Evolutionary conservation across 1,140 invertebrate genomes (phyloP).

Genomic region (Hyles vespertilio): DNA sequence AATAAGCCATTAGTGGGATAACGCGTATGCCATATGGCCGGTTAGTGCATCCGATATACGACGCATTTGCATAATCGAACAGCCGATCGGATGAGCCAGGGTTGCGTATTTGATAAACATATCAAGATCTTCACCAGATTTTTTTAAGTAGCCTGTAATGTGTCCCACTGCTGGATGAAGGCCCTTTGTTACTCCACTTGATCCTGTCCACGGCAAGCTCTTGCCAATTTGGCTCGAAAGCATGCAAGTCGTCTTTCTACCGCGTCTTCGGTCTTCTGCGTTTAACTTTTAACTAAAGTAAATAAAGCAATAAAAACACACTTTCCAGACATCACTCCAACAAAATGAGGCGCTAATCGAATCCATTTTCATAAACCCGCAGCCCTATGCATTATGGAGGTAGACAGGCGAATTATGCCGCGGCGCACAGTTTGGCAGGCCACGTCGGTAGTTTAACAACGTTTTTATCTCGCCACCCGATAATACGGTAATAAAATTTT

Average conservation of each 20-base stretch:
- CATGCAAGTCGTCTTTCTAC: too few species aligned
- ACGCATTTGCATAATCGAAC: slow-evolving; percentile 6
- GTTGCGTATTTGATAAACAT: neutral
- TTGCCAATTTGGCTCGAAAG: too few species aligned
- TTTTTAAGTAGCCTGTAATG: too few species aligned
- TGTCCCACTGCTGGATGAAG: too few species aligned
- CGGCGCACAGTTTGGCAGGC: slow-evolving; percentile 5
- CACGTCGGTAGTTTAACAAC: slow-evolving; percentile 3
- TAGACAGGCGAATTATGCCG: slow-evolving; percentile 5
- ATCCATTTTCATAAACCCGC: neutral
- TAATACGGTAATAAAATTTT: slow-evolving; percentile 2
- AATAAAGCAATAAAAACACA: too few species aligned
- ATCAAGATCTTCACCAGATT: too few species aligned
- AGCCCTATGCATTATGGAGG: slow-evolving; percentile 2
- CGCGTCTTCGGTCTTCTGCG: too few species aligned
- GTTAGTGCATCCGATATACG: slow-evolving; percentile 3
- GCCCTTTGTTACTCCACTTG: too few species aligned
- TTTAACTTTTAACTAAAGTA: too few species aligned
- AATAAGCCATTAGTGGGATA: neutral
- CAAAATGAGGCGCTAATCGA: too few species aligned
- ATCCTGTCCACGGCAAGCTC: too few species aligned
- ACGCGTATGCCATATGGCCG: neutral
- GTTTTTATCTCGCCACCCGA: slow-evolving; percentile 6
- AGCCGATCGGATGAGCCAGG: neutral
- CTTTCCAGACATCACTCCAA: too few species aligned